Evolutionary conservation across 2,888 invertebrate genomes (phyloP).

Genomic region (Tenthredo notha): DNA sequence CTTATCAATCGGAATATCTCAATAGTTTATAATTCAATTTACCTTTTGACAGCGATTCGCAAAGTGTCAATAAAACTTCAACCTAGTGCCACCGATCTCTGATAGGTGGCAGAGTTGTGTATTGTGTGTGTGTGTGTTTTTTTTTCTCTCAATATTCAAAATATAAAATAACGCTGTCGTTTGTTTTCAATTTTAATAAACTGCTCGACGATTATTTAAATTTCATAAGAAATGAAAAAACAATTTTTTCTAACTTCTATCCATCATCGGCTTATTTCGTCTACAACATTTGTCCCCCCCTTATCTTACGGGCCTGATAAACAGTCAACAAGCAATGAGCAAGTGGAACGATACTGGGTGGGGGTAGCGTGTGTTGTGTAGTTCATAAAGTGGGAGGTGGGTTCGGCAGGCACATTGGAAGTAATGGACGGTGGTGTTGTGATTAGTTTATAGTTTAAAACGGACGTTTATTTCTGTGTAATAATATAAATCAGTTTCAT

Average conservation of each 20-base stretch:
- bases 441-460: conserved; percentile 49
- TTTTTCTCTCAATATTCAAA: not conserved
- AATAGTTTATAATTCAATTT: not conserved
- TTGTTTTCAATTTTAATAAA: not conserved
- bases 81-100: not conserved
- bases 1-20: not conserved
- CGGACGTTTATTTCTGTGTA: not conserved
- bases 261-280: not conserved
- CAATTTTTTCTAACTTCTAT: not conserved
- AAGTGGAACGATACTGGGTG: conserved; percentile 18
- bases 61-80: not conserved
- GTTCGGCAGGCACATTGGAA: conserved; percentile 46
- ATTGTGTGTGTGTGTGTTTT: not conserved
- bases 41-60: not conserved
- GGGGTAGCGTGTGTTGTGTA: conserved; percentile 36
- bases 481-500: not conserved
- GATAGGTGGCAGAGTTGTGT: not conserved
- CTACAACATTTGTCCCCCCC: not conserved
- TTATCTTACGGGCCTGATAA: conserved; percentile 24
- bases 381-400: conserved; percentile 40
- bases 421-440: conserved; percentile 42
- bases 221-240: not conserved
- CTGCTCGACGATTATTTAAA: not conserved
- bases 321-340: conserved; percentile 38
- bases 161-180: not conserved